Conservation (phyloP, 2,113 vertebrate species). For the Anhinga anhinga region DNA sequence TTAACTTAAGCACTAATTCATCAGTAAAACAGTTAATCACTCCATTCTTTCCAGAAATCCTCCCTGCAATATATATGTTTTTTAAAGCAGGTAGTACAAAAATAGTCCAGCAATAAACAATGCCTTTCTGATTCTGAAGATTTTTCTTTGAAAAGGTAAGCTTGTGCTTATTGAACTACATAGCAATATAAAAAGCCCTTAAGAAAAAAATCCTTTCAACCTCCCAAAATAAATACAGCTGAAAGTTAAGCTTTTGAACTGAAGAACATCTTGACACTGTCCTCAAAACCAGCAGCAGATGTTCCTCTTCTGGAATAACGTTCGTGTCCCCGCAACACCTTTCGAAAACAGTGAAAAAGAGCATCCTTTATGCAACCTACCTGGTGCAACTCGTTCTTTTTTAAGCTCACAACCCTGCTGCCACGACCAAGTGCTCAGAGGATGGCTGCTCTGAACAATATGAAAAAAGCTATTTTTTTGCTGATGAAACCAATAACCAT, state of each 20-base stretch:
- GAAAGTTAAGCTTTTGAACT: slow-evolving; percentile 27
- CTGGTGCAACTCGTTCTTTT: neutral
- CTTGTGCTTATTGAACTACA: neutral
- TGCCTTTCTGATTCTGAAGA: neutral
- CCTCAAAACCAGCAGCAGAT: slow-evolving; percentile 24
- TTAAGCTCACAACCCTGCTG: neutral
- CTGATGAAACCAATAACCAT: neutral
- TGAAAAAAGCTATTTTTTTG: neutral
- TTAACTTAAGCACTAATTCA: neutral
- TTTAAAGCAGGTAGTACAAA: neutral
- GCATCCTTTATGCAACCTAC: neutral
- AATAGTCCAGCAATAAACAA: neutral
- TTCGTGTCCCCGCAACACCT: neutral
- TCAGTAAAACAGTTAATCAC: neutral
- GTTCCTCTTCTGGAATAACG: neutral
- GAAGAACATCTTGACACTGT: slow-evolving; percentile 37
- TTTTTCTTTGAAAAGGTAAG: neutral
- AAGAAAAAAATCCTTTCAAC: slow-evolving; percentile 20
- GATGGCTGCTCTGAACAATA: neutral
- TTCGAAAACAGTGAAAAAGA: neutral
- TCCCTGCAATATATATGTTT: neutral
- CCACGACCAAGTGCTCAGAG: neutral
- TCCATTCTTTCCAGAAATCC: neutral
- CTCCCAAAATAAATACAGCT: slow-evolving; percentile 40
- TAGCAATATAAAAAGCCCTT: neutral